Percentiles rank a stretch among this genome's conserved stretches.
Evolutionary conservation across 2,888 invertebrate species (phyloP).

Genomic region (Athalia circularis): DNA sequence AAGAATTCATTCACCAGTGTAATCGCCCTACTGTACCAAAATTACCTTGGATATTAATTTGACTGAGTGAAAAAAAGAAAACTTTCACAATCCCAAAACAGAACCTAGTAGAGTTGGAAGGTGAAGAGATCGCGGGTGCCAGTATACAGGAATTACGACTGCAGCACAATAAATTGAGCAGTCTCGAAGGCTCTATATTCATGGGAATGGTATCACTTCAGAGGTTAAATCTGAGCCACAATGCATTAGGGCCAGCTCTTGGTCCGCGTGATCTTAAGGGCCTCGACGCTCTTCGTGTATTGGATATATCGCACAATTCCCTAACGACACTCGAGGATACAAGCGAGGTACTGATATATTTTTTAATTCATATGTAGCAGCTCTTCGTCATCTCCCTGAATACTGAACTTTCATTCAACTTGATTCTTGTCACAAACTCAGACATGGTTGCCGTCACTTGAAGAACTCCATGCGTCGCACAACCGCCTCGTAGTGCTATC

Average conservation of each 20-base stretch:
- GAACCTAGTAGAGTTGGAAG: slow-evolving; percentile 86
- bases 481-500: slow-evolving; percentile 83
- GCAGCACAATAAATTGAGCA: slow-evolving; percentile 84
- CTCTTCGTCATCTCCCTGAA: neutral
- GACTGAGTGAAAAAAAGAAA: too few species aligned
- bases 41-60: too few species aligned
- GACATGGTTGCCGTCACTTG: slow-evolving; percentile 87
- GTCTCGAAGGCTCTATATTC: slow-evolving; percentile 83
- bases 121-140: slow-evolving; percentile 74
- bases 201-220: slow-evolving; percentile 85
- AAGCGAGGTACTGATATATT: slow-evolving; percentile 80
- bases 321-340: slow-evolving; percentile 87
- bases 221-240: slow-evolving; percentile 85
- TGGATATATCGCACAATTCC: slow-evolving; percentile 88
- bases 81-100: slow-evolving; percentile 66
- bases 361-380: slow-evolving; percentile 16
- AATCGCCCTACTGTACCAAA: too few species aligned
- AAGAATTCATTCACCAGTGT: too few species aligned
- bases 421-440: slow-evolving; percentile 70
- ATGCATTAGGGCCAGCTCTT: slow-evolving; percentile 82
- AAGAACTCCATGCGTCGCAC: slow-evolving; percentile 85
- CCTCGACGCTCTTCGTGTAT: slow-evolving; percentile 82
- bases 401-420: neutral
- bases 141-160: slow-evolving; percentile 83
- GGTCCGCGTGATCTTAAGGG: slow-evolving; percentile 87